A percentile compares a stretch with the other conserved stretches of the same genome.
These are phyloP conservation scores for human DNA, from an alignment of 2,113 vertebrate genomes.

Conservation along the genomic window GRCh38 chr19:34182001-34182500, in stretches of 20 bases:
- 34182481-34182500: not conserved
- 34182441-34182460: not conserved
- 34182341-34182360: slow-evolving; percentile 5
- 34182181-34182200: not conserved
- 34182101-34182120: slow-evolving; percentile 5
- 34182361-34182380: not conserved
- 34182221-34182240: not conserved
- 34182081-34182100: not conserved
- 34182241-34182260: not conserved
- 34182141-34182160: not conserved
- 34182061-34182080: not conserved
- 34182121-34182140: not conserved
- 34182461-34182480: not conserved
- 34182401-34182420: slow-evolving; percentile 3
- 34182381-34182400: not conserved
- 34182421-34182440: not conserved
- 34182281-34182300: not conserved
- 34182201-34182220: slow-evolving; percentile 22
- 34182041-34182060: slow-evolving; percentile 25
- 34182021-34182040: not conserved
- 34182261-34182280: not conserved
- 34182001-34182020: not conserved
- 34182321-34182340: not conserved
- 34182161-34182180: not conserved
- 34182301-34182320: not conserved